phyloP scores from a whole-genome alignment of 37 sponge, comb jelly and placozoan genomes.

The Haliclona indistincta region DNA sequence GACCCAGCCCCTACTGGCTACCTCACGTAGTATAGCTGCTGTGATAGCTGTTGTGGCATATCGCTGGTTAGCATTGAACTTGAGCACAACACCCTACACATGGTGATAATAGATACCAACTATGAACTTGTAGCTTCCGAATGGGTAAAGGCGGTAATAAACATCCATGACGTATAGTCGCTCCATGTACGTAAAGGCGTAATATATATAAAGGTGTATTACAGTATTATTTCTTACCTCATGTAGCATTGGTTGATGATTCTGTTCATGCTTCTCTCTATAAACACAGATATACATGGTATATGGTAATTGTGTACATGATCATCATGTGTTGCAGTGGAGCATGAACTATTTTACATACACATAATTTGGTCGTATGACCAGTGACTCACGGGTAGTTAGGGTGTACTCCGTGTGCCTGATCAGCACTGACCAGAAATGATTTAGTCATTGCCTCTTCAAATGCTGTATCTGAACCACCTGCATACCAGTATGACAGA shows the following conservation, averaged over 20 bases:
- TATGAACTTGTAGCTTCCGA: too few relatives aligned
- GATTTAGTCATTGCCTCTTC: slow-evolving; percentile 89
- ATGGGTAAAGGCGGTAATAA: too few relatives aligned
- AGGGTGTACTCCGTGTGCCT: slow-evolving; percentile 95
- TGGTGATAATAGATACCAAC: too few relatives aligned
- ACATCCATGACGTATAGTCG: too few relatives aligned
- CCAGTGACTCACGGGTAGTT: slow-evolving; percentile 75
- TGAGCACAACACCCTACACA: slow-evolving; percentile 85
- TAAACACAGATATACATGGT: too few relatives aligned
- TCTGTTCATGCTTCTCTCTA: slow-evolving; percentile 88
- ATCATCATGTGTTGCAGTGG: too few relatives aligned
- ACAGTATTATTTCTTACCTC: too few relatives aligned
- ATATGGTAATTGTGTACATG: too few relatives aligned
- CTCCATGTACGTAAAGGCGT: too few relatives aligned
- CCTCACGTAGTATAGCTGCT: slow-evolving; percentile 72
- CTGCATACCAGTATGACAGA: background rate
- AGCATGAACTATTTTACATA: background rate
- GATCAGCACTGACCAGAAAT: slow-evolving; percentile 92
- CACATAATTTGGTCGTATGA: background rate
- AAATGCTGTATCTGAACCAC: slow-evolving; percentile 39
- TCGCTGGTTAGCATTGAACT: slow-evolving; percentile 89
- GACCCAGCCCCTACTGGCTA: slow-evolving; percentile 50
- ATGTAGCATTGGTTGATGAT: slow-evolving; percentile 83
- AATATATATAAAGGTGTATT: too few relatives aligned
- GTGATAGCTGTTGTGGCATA: slow-evolving; percentile 96